Percentiles rank a stretch among this genome's conserved stretches.
Evolutionary conservation across 2,888 invertebrate genomes (phyloP).

Genomic region (Atrina japonica): DNA sequence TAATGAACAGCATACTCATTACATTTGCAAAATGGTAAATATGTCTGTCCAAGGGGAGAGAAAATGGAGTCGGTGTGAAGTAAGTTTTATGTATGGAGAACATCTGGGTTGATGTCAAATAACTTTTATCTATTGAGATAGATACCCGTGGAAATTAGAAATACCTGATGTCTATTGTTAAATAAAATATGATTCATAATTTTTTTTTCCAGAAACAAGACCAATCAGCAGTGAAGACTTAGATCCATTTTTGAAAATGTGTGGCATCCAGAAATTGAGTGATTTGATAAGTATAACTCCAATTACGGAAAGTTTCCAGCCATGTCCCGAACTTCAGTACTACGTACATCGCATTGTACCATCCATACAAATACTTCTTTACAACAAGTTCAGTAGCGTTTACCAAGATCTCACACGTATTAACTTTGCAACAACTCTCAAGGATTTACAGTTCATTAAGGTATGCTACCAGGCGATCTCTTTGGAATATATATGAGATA

Average conservation of each 20-base stretch:
- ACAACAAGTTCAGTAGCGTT: conserved; percentile 55
- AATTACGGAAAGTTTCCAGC: conserved; percentile 64
- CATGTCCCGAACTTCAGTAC: conserved; percentile 65
- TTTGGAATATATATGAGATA: too few relatives aligned
- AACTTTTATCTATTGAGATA: background rate
- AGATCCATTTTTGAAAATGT: conserved; percentile 55
- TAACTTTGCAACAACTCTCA: conserved; percentile 58
- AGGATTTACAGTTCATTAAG: conserved; percentile 65
- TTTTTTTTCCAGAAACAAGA: background rate
- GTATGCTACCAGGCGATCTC: conserved; percentile 36
- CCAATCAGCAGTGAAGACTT: conserved; percentile 30
- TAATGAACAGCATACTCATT: too few relatives aligned
- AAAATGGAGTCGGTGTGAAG: background rate
- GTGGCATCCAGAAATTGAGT: conserved; percentile 63
- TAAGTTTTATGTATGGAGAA: too few relatives aligned
- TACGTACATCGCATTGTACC: conserved; percentile 69
- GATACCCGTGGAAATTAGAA: background rate
- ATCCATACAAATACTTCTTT: conserved; percentile 70
- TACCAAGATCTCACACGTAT: conserved; percentile 54
- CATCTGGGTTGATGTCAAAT: background rate
- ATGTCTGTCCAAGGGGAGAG: background rate
- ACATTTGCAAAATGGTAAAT: too few relatives aligned
- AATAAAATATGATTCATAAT: background rate
- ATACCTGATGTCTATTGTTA: background rate
- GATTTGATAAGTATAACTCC: conserved; percentile 58